Conservation (phyloP, 2,797 vertebrate species). For the Falco concolor region DNA sequence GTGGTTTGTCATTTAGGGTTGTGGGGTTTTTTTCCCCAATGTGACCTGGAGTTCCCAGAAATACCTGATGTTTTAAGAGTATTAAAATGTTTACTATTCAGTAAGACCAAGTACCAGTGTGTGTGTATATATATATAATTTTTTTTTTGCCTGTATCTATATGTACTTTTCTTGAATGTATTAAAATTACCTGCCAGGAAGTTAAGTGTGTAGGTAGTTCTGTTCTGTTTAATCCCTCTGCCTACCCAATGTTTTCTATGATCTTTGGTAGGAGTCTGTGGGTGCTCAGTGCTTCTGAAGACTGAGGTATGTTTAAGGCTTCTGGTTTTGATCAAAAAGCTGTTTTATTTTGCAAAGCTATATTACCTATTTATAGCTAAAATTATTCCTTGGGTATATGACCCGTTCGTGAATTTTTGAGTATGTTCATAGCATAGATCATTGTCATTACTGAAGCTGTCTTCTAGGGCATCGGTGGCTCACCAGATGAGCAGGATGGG, state of each 20-base stretch:
- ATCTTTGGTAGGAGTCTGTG: slow-evolving; percentile 57
- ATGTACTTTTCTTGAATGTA: background rate
- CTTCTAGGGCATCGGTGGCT: background rate
- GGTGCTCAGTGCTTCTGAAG: slow-evolving; percentile 57
- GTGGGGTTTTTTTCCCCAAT: accelerated
- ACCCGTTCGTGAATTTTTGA: background rate
- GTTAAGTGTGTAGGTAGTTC: background rate
- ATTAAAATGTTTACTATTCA: background rate
- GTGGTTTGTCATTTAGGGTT: background rate
- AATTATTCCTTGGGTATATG: background rate
- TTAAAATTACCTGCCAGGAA: background rate
- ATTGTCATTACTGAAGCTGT: background rate
- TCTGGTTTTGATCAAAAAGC: slow-evolving; percentile 7
- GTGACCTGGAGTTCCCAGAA: background rate
- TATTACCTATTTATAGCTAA: background rate
- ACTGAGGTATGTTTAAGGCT: slow-evolving; percentile 39
- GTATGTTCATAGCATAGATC: background rate
- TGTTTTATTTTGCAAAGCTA: background rate
- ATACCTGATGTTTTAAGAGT: background rate
- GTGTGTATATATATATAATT: background rate
- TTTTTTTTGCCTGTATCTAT: background rate
- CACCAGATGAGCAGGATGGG: background rate
- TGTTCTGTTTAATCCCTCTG: slow-evolving; percentile 47
- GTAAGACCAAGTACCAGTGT: background rate
- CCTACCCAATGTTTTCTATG: slow-evolving; percentile 50